Evolutionary conservation across 2,113 vertebrate genomes (phyloP), one percentile per base, ranked within the genome.

Genomic region (Climacteris rufus): DNA sequence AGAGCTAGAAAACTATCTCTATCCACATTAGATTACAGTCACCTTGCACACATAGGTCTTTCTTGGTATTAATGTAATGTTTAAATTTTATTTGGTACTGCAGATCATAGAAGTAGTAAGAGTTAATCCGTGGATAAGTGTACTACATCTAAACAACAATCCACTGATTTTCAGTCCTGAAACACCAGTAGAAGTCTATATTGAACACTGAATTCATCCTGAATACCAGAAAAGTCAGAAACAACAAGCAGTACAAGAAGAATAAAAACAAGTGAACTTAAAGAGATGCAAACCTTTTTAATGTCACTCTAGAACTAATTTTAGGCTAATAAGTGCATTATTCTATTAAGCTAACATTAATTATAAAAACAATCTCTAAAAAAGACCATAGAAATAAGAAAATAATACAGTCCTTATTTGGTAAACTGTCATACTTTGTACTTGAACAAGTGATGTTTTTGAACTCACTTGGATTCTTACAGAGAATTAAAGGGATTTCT

Each of bases 391-490:
- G 16, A 35, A 80, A 56, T 77, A 64, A 75, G 6, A 78, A 90
- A 60, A 23, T 0, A 75, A 15, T 63, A 22, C 21, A 45, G 3
- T 7, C 1, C 56, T 78, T 56, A 31, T 71, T 30, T 61, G 7
- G 11, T 71, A 86, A 75, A 47, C 33, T 31, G 16, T 40, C 33
- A 24, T 24, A 74, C 3, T 44, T 74, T 5, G 1, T 44, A 40
- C 8, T 49, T 0, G 0, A 60, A 65, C 7, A 70, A 72, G 9
- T 3, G 7, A 39, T 65, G 14, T 24, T 61, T 54, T 23, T 68
- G 15, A 89, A 49, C 23, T 40, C 6, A 15, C 31, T 25, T 25
- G 3, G 3, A 53, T 45, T 75, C 19, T 42, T 65, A 66, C 4
- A 66, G 44, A 24, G 47, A 39, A 56, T 64, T 64, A 37, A 44